Percentiles rank a stretch among this genome's conserved stretches.
phyloP scores from a whole-genome alignment of 2,113 vertebrate species.

The Rhynchopsitta pachyrhyncha region DNA sequence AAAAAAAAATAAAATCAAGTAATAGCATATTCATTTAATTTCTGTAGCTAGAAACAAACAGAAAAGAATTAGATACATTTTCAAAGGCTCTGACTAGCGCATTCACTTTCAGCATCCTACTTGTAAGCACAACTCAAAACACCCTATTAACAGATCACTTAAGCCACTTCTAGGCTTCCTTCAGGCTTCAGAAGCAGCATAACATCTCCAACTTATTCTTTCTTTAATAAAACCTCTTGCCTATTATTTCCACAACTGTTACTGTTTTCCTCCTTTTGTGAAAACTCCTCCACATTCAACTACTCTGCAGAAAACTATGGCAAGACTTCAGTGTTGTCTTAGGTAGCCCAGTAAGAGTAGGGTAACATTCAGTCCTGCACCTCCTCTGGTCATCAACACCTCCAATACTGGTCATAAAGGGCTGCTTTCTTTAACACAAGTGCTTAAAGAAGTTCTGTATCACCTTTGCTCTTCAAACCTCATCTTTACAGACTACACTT shows the following conservation, averaged over 20 bases:
- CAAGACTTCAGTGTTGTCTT: accelerated
- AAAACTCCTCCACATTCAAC: accelerated
- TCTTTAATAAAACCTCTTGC: neutral
- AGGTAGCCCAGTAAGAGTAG: neutral
- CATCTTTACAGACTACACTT: neutral
- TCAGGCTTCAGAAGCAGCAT: accelerated
- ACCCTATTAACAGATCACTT: neutral
- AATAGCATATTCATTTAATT: accelerated
- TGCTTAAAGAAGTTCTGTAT: neutral
- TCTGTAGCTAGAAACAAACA: accelerated
- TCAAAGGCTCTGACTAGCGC: accelerated
- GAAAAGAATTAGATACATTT: accelerated
- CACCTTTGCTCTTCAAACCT: neutral
- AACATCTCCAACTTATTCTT: accelerated
- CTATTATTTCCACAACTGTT: neutral
- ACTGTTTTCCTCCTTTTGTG: accelerated
- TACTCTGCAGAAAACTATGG: accelerated
- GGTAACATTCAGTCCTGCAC: neutral
- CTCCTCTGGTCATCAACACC: neutral
- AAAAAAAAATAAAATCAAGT: neutral
- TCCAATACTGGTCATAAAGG: neutral
- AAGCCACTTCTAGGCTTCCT: neutral
- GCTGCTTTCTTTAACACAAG: neutral
- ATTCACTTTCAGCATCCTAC: neutral
- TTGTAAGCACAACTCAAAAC: neutral